A percentile compares a stretch with the other conserved stretches of the same genome.
These are phyloP conservation scores for Podarcis muralis DNA, from an alignment of 2,113 vertebrate species.

Conservation along the genomic window DNA sequence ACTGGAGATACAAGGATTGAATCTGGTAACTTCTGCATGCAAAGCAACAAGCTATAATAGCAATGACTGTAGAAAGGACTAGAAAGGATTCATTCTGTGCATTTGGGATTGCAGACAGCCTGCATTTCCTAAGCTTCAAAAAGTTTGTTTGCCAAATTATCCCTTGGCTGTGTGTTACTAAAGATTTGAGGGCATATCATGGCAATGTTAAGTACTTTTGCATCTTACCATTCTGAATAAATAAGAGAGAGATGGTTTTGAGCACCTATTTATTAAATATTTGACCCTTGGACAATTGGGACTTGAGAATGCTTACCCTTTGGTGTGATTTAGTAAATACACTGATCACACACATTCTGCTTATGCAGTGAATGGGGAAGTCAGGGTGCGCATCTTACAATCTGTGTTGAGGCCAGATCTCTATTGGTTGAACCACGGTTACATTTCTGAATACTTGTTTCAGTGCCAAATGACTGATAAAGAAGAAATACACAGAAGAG, in stretches of 20 bases:
- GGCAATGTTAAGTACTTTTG: background rate
- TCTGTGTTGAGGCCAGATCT: background rate
- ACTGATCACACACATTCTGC: background rate
- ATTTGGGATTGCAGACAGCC: background rate
- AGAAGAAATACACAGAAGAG: slow-evolving; percentile 20
- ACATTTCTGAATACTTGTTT: background rate
- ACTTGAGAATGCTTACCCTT: background rate
- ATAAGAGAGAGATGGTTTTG: background rate
- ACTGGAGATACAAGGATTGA: background rate
- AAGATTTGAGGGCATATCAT: background rate
- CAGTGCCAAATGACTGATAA: background rate
- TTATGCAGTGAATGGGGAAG: background rate
- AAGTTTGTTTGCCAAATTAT: background rate
- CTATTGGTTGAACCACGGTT: background rate
- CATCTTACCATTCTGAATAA: background rate
- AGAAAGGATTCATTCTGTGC: background rate
- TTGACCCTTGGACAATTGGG: background rate
- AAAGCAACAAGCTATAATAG: background rate
- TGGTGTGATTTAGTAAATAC: background rate
- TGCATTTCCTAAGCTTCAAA: background rate
- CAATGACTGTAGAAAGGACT: background rate
- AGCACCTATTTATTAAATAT: background rate
- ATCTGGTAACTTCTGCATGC: background rate
- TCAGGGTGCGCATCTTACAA: background rate
- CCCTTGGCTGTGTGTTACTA: background rate